These are phyloP conservation scores for Squalus acanthias DNA, from an alignment of 2,797 vertebrate species.

Conservation along the genomic window DNA sequence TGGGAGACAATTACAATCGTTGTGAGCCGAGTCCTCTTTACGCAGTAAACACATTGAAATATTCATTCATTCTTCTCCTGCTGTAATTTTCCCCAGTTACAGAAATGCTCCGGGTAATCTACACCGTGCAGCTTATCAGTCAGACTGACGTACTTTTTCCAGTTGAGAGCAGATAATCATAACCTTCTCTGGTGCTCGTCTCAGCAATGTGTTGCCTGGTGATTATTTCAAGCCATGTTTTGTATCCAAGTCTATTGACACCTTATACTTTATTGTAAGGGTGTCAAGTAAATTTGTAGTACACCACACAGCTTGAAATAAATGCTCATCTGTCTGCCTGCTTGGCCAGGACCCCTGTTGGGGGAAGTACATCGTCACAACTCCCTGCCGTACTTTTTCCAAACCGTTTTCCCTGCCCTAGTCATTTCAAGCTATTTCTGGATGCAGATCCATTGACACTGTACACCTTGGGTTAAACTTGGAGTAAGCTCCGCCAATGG, in stretches of 20 bases:
- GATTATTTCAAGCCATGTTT: not conserved
- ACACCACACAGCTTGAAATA: not conserved
- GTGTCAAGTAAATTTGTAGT: slow-evolving; percentile 13
- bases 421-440: not conserved
- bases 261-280: not conserved
- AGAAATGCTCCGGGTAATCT: not conserved
- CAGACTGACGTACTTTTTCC: not conserved
- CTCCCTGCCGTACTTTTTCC: not conserved
- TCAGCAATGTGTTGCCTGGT: not conserved
- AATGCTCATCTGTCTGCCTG: not conserved
- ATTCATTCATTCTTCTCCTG: not conserved
- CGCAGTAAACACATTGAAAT: not conserved
- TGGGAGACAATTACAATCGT: not conserved
- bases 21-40: not conserved
- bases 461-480: not conserved
- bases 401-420: not conserved
- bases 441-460: not conserved
- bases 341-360: not conserved
- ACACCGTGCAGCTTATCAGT: not conserved
- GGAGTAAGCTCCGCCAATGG: not conserved
- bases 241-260: not conserved
- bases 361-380: not conserved
- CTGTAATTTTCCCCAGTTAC: not conserved
- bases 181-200: not conserved
- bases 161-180: not conserved